A percentile compares a stretch with the other conserved stretches of the same genome.
These are phyloP conservation scores for Trichomalopsis sarcophagae DNA, from an alignment of 1,140 invertebrate species.

Conservation along the genomic window DNA sequence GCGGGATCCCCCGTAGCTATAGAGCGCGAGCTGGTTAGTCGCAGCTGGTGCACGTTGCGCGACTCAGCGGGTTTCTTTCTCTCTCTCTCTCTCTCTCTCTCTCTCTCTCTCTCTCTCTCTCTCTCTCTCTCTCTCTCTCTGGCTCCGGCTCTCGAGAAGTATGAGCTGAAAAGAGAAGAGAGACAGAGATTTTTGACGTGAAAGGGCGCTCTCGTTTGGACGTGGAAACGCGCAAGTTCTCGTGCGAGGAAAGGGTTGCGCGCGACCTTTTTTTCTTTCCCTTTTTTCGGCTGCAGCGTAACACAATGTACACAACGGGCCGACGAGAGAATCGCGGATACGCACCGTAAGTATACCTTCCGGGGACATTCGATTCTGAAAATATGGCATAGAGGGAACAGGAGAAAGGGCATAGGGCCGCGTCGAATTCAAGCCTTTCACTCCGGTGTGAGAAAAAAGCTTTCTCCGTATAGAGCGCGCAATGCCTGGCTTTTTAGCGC, in stretches of 20 bases:
- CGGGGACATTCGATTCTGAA: conserved; percentile 33
- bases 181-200: conserved; percentile 24
- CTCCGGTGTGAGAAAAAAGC: background rate
- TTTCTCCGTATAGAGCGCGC: background rate
- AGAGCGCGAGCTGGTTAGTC: conserved; percentile 31
- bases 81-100: background rate
- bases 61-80: conserved; percentile 27
- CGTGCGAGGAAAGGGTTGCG: background rate
- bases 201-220: conserved; percentile 23
- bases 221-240: conserved; percentile 17
- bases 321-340: conserved; percentile 27
- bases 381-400: background rate
- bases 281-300: background rate
- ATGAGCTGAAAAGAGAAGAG: conserved; percentile 23
- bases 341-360: conserved; percentile 11
- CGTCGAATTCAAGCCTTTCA: conserved; percentile 24
- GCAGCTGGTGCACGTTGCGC: conserved; percentile 37
- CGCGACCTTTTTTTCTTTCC: conserved; percentile 3
- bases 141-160: conserved; percentile 23
- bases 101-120: too few species aligned
- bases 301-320: conserved; percentile 9
- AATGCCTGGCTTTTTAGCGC: background rate
- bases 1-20: conserved; percentile 21
- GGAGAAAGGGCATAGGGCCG: background rate
- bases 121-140: conserved; percentile 18